Evolutionary conservation across 2,113 vertebrate genomes (phyloP).

Genomic region (Alces alces): DNA sequence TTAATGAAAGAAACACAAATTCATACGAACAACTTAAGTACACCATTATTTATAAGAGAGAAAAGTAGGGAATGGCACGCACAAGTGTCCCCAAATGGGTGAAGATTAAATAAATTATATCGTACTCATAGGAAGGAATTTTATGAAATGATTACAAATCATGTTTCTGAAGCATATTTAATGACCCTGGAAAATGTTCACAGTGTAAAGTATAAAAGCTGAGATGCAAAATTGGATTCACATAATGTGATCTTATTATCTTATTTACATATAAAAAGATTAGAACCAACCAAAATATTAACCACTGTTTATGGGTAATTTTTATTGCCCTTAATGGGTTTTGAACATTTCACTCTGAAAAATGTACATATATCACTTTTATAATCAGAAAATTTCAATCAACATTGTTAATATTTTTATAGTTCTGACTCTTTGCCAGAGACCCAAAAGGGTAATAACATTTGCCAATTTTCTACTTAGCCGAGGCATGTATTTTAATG

Average conservation of each 20-base stretch:
- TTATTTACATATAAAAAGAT: conserved; percentile 66
- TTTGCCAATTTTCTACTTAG: neutral
- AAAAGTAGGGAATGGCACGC: conserved; percentile 28
- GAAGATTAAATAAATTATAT: conserved; percentile 65
- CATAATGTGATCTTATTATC: conserved; percentile 34
- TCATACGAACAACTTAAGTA: neutral
- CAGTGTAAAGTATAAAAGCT: conserved; percentile 32
- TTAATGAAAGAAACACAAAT: conserved; percentile 58
- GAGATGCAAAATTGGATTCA: conserved; percentile 45
- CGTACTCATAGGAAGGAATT: conserved; percentile 35
- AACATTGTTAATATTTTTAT: conserved; percentile 16
- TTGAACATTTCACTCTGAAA: conserved; percentile 27
- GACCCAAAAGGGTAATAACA: neutral
- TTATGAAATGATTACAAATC: conserved; percentile 62
- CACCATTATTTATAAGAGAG: conserved; percentile 37
- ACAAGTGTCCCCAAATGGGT: conserved; percentile 42
- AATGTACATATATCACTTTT: conserved; percentile 4
- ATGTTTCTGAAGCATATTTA: conserved; percentile 45
- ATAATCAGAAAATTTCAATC: conserved; percentile 31
- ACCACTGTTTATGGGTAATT: conserved; percentile 48
- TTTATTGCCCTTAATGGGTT: conserved; percentile 52
- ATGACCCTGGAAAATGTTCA: conserved; percentile 43
- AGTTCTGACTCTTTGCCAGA: conserved; percentile 1
- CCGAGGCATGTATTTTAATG: neutral
- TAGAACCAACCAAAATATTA: conserved; percentile 39